phyloP scores from a whole-genome alignment of 2,888 invertebrate genomes.

The Ctenicera cuprea region DNA sequence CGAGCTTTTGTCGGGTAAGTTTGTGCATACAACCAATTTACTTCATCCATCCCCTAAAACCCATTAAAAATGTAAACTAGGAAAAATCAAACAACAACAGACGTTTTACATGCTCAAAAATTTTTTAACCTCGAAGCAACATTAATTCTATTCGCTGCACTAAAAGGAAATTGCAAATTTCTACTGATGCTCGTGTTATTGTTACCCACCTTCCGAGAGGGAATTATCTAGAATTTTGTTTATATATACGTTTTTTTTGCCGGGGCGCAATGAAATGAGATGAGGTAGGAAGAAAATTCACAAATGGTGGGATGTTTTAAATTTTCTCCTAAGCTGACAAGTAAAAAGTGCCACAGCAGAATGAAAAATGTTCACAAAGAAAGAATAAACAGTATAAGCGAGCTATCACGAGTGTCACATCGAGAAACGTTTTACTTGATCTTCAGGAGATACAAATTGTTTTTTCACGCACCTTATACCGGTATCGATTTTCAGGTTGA shows the following conservation, averaged over 20 bases:
- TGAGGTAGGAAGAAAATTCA: conserved; percentile 26
- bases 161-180: conserved; percentile 36
- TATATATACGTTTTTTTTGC: conserved; percentile 13
- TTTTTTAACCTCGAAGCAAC: background rate
- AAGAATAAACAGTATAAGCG: conserved; percentile 41
- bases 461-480: conserved; percentile 1
- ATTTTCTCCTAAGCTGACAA: conserved; percentile 42
- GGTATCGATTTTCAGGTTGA: background rate
- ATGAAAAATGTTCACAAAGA: conserved; percentile 39
- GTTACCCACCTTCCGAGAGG: background rate
- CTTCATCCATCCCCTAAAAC: conserved; percentile 29
- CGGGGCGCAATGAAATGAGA: conserved; percentile 15
- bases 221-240: conserved; percentile 21
- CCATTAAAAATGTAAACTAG: conserved; percentile 33
- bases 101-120: conserved; percentile 20
- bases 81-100: conserved; percentile 26
- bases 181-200: background rate
- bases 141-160: conserved; percentile 13
- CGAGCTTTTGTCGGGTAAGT: conserved; percentile 91
- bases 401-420: conserved; percentile 25
- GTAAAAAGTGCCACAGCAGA: conserved; percentile 34
- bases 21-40: background rate
- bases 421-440: conserved; percentile 22
- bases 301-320: conserved; percentile 23
- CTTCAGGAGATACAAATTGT: conserved; percentile 28